phyloP scores from a whole-genome alignment of 2,888 invertebrate species.

The Sepiola atlantica region DNA sequence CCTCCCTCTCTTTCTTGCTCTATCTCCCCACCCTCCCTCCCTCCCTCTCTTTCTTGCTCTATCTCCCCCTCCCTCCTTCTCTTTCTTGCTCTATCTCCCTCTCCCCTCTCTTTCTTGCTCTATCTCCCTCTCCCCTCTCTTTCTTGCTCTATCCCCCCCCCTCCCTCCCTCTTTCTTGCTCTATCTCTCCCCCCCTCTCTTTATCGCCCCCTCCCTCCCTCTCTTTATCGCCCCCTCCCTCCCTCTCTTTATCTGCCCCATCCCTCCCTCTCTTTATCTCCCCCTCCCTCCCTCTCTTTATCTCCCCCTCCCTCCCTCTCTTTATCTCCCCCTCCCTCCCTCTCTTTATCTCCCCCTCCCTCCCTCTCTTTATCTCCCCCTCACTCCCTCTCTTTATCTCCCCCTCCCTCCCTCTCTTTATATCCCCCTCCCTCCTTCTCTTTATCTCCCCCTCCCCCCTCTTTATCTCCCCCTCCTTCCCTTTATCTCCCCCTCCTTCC shows the following conservation, averaged over 20 bases:
- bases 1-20: neutral
- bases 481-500: neutral
- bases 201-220: neutral
- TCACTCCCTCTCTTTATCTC: neutral
- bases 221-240: neutral
- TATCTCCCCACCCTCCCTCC: neutral
- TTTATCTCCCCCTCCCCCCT: neutral
- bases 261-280: neutral
- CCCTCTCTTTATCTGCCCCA: neutral
- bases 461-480: accelerated
- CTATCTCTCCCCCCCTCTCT: neutral
- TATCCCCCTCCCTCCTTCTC: neutral
- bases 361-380: neutral
- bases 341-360: neutral
- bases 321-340: neutral
- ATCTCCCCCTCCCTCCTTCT: neutral
- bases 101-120: accelerated
- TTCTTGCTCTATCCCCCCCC: neutral
- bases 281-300: neutral
- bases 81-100: neutral
- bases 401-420: neutral
- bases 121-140: neutral
- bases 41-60: accelerated
- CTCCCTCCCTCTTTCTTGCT: neutral
- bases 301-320: neutral